A percentile compares a stretch with the other conserved stretches of the same genome.
Conservation (phyloP, 1,140 invertebrate genomes). For the Apis laboriosa region DNA sequence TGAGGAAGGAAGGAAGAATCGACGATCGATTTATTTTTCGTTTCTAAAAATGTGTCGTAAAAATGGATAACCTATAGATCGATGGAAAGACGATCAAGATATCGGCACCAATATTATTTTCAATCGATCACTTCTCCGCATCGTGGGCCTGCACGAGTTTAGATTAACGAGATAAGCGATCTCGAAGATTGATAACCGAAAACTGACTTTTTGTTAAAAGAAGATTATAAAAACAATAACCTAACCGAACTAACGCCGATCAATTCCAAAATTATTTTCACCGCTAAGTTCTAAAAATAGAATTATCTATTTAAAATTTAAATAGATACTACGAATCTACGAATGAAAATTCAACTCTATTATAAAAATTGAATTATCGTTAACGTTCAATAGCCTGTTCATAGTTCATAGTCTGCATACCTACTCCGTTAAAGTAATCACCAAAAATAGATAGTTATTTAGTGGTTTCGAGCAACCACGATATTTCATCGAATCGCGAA, state of each 20-base stretch:
- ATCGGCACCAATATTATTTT: slow-evolving; percentile 3
- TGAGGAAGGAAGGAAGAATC: too few relatives aligned
- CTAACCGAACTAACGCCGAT: too few relatives aligned
- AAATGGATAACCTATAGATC: background rate
- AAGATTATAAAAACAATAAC: too few relatives aligned
- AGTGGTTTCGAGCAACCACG: background rate
- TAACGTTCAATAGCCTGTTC: too few relatives aligned
- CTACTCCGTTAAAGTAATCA: background rate
- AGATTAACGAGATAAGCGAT: slow-evolving; percentile 18
- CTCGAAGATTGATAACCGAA: background rate
- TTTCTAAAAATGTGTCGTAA: background rate
- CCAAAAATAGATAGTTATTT: background rate
- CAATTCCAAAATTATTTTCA: too few relatives aligned
- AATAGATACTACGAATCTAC: too few relatives aligned
- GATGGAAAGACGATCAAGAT: background rate
- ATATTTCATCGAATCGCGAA: background rate
- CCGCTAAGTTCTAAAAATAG: too few relatives aligned
- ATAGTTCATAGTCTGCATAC: background rate
- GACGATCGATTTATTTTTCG: too few relatives aligned
- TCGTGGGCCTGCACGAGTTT: slow-evolving; percentile 20
- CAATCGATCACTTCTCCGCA: slow-evolving; percentile 1
- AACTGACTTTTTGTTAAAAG: background rate
- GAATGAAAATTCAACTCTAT: background rate
- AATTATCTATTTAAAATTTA: too few relatives aligned
- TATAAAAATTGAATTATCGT: too few relatives aligned